phyloP scores from a whole-genome alignment of 2,888 invertebrate species.

The Rhodophaea formosa region DNA sequence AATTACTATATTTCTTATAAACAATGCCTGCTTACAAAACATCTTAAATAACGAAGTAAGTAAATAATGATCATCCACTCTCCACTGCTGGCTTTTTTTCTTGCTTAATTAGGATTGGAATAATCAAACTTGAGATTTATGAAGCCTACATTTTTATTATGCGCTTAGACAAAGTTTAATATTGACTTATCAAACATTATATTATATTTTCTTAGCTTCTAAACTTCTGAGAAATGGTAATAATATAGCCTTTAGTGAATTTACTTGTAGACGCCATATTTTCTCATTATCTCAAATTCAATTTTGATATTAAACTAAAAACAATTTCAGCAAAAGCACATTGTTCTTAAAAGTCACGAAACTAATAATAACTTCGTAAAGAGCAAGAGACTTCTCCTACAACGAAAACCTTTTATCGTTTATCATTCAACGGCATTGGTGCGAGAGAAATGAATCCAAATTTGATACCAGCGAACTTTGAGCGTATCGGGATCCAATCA shows the following conservation, averaged over 20 bases:
- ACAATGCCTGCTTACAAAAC: no score
- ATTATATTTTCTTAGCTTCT: background rate
- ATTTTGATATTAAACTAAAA: background rate
- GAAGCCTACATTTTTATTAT: no score
- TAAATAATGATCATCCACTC: no score
- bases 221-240: background rate
- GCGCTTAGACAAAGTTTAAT: no score
- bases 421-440: slow-evolving; percentile 46
- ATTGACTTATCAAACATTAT: no score
- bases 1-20: no score
- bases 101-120: no score
- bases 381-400: slow-evolving; percentile 45
- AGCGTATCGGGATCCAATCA: slow-evolving; percentile 24
- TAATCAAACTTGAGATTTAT: no score
- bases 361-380: slow-evolving; percentile 21
- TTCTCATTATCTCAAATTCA: background rate
- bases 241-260: background rate
- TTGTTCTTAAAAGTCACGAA: background rate
- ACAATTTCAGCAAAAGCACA: background rate
- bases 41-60: no score
- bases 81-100: no score
- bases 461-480: background rate
- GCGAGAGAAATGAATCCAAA: slow-evolving; percentile 34
- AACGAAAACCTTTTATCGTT: slow-evolving; percentile 64
- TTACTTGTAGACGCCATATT: background rate